phyloP scores from a whole-genome alignment of 2,888 invertebrate genomes.

The Argyresthia albistria region DNA sequence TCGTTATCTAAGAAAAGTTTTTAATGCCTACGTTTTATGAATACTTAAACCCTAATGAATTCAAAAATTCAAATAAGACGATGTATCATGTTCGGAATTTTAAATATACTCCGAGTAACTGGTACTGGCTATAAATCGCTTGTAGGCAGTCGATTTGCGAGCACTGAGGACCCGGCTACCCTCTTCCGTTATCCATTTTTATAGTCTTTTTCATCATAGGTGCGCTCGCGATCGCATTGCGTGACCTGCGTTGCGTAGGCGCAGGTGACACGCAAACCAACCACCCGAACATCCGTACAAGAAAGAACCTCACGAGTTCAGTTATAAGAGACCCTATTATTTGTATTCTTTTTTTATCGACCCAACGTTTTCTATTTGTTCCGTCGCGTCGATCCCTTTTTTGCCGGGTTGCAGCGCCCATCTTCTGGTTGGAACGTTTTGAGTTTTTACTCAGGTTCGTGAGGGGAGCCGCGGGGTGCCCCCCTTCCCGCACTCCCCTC shows the following conservation, averaged over 20 bases:
- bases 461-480: slow-evolving; percentile 28
- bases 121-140: slow-evolving; percentile 7
- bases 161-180: slow-evolving; percentile 30
- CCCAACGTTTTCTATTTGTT: slow-evolving; percentile 65
- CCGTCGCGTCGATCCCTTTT: slow-evolving; percentile 62
- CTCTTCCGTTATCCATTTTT: slow-evolving; percentile 55
- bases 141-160: slow-evolving; percentile 24
- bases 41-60: slow-evolving; percentile 35
- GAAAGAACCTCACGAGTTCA: slow-evolving; percentile 46
- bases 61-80: slow-evolving; percentile 25
- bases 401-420: slow-evolving; percentile 56
- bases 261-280: slow-evolving; percentile 61
- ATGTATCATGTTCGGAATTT: slow-evolving; percentile 29
- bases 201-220: slow-evolving; percentile 54
- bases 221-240: slow-evolving; percentile 32
- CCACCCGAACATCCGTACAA: slow-evolving; percentile 34
- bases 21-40: slow-evolving; percentile 23
- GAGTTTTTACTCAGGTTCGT: slow-evolving; percentile 36
- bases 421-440: slow-evolving; percentile 48
- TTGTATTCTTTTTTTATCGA: slow-evolving; percentile 44
- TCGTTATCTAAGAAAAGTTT: slow-evolving; percentile 24
- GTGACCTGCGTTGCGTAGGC: slow-evolving; percentile 53
- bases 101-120: slow-evolving; percentile 13
- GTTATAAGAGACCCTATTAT: slow-evolving; percentile 58
- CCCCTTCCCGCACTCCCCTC: slow-evolving; percentile 48